These are phyloP conservation scores for Hirtodrosophila histrioides DNA, from an alignment of 2,888 invertebrate species.

Conservation along the genomic window DNA sequence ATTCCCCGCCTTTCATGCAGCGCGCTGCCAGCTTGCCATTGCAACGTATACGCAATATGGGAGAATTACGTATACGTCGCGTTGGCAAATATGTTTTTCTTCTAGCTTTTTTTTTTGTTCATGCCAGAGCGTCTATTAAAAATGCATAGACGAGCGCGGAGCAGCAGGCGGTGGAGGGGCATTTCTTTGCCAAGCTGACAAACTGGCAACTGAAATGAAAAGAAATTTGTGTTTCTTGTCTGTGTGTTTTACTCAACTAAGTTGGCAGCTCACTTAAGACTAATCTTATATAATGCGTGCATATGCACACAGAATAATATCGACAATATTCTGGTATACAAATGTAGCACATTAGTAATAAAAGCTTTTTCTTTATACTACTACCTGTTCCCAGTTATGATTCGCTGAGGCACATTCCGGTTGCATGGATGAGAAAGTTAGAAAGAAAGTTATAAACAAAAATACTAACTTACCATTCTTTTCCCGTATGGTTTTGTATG, in stretches of 20 bases:
- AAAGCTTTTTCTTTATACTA: neutral
- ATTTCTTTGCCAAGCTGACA: conserved; percentile 28
- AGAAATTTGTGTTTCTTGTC: conserved; percentile 34
- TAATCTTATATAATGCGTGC: conserved; percentile 23
- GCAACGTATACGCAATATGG: conserved; percentile 76
- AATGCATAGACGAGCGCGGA: conserved; percentile 55
- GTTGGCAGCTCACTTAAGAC: conserved; percentile 31
- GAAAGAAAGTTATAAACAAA: too few relatives aligned
- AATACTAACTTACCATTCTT: too few relatives aligned
- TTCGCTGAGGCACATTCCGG: too few relatives aligned
- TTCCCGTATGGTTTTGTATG: too few relatives aligned
- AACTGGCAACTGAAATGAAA: conserved; percentile 45
- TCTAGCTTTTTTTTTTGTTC: conserved; percentile 18
- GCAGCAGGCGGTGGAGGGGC: conserved; percentile 7
- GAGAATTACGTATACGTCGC: conserved; percentile 74
- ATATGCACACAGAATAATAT: too few relatives aligned
- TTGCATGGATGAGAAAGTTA: too few relatives aligned
- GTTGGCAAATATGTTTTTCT: conserved; percentile 66
- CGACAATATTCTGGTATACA: too few relatives aligned
- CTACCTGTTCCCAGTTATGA: too few relatives aligned
- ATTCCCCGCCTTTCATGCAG: conserved; percentile 55
- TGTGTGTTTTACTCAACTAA: conserved; percentile 12
- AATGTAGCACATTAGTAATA: too few relatives aligned
- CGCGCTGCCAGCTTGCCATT: conserved; percentile 60
- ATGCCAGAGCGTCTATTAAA: conserved; percentile 42